These are phyloP conservation scores for Elysia chlorotica DNA, from an alignment of 1,140 invertebrate genomes.

Conservation along the genomic window DNA sequence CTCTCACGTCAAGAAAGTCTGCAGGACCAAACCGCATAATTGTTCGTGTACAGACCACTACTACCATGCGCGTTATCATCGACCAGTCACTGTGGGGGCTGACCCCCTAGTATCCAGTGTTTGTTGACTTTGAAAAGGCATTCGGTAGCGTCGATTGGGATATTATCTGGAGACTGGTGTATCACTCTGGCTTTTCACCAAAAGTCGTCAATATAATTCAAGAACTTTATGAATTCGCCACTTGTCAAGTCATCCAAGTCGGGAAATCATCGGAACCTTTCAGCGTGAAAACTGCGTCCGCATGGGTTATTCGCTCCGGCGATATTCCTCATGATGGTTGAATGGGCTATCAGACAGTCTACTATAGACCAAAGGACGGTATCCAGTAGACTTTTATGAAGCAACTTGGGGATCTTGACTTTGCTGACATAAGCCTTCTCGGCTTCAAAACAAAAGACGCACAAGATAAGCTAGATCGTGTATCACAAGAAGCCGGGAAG, in stretches of 20 bases:
- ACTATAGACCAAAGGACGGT: no score
- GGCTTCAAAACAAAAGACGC: no score
- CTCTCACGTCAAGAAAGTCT: neutral
- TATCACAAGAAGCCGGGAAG: no score
- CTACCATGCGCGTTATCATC: slow-evolving; percentile 31
- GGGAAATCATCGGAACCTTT: slow-evolving; percentile 30
- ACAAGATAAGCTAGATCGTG: no score
- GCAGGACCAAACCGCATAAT: slow-evolving; percentile 25
- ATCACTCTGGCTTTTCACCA: slow-evolving; percentile 29
- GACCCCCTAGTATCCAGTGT: slow-evolving; percentile 33
- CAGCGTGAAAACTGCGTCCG: slow-evolving; percentile 18
- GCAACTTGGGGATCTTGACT: no score
- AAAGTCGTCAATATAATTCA: slow-evolving; percentile 31
- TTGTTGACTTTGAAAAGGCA: slow-evolving; percentile 45
- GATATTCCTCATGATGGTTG: no score
- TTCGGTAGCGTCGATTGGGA: slow-evolving; percentile 43
- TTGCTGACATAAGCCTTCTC: no score
- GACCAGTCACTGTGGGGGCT: slow-evolving; percentile 43
- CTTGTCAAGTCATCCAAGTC: slow-evolving; percentile 25
- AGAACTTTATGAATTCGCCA: slow-evolving; percentile 27
- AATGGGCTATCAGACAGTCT: no score
- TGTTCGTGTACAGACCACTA: slow-evolving; percentile 33
- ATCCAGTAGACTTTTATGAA: no score
- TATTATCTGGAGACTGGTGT: slow-evolving; percentile 32
- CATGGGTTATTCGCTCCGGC: no score